These are phyloP conservation scores for Lepisosteus osseus DNA, from an alignment of 2,113 vertebrate species.

Conservation along the genomic window DNA sequence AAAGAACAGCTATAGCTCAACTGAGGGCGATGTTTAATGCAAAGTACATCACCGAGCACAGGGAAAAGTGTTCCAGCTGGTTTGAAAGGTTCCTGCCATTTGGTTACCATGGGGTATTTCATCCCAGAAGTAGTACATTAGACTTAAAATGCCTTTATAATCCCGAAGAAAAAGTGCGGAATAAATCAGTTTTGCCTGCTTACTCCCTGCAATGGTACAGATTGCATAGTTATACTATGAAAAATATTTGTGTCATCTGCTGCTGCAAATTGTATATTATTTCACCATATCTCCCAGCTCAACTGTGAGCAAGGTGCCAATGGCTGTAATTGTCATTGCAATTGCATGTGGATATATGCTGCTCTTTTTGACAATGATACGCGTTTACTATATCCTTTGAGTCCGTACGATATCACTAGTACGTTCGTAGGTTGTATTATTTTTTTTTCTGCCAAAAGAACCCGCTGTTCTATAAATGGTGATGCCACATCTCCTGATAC, in stretches of 20 bases:
- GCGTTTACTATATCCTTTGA: no score
- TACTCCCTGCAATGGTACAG: neutral
- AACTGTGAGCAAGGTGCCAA: no score
- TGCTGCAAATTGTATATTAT: no score
- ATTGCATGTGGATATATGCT: no score
- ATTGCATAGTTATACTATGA: no score
- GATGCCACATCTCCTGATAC: neutral
- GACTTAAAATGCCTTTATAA: neutral
- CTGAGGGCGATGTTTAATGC: slow-evolving; percentile 1
- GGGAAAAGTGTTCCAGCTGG: neutral
- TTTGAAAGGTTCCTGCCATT: neutral
- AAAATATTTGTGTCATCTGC: no score
- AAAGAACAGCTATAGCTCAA: slow-evolving; percentile 1
- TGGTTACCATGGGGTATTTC: neutral
- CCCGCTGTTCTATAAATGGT: slow-evolving; percentile 1
- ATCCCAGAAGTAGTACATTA: neutral
- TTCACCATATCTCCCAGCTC: no score
- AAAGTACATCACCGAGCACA: neutral
- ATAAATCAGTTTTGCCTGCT: neutral
- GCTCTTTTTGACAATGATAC: neutral
- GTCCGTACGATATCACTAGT: neutral
- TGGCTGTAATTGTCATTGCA: no score
- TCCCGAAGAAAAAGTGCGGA: neutral
- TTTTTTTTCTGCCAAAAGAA: neutral
- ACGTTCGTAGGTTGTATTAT: neutral